Evolutionary conservation across 2,113 vertebrate genomes (phyloP).

Genomic region (Albula goreensis): DNA sequence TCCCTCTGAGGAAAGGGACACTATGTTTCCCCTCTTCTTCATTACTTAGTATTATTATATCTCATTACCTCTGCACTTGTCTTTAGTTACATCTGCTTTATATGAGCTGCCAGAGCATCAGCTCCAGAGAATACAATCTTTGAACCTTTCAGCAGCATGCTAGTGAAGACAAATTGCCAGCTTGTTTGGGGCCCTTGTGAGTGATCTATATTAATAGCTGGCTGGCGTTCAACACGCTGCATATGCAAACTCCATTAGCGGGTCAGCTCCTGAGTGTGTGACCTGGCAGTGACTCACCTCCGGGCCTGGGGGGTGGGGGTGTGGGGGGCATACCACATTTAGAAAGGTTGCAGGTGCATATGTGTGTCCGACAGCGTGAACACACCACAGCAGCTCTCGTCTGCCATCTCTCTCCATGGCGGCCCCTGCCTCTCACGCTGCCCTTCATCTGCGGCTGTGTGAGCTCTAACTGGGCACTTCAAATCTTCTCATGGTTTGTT

Average conservation of each 20-base stretch:
- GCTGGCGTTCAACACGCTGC: constrained; percentile 63
- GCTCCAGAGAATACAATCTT: constrained; percentile 67
- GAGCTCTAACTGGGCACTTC: neutral
- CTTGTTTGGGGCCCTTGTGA: constrained; percentile 65
- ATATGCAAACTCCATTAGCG: constrained; percentile 76
- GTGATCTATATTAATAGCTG: constrained; percentile 76
- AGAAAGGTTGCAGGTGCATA: constrained; percentile 51
- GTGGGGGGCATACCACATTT: constrained; percentile 30
- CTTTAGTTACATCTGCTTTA: constrained; percentile 34
- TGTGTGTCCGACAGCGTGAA: constrained; percentile 13
- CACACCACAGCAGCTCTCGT: neutral
- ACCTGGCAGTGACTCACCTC: constrained; percentile 51
- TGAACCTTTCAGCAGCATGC: constrained; percentile 68
- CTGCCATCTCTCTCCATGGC: constrained; percentile 17
- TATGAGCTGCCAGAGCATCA: constrained; percentile 42
- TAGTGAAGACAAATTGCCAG: constrained; percentile 77
- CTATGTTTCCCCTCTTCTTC: neutral
- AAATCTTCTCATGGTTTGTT: neutral
- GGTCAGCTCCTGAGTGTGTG: constrained; percentile 66
- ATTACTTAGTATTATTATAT: constrained; percentile 34
- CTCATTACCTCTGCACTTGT: constrained; percentile 37
- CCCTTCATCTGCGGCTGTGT: neutral
- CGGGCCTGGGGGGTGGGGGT: neutral
- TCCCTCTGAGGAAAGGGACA: neutral
- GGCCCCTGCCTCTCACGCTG: neutral